Evolutionary conservation across 2,113 vertebrate genomes (phyloP), one percentile per base, ranked within the genome.

Genomic region (Eira barbara): DNA sequence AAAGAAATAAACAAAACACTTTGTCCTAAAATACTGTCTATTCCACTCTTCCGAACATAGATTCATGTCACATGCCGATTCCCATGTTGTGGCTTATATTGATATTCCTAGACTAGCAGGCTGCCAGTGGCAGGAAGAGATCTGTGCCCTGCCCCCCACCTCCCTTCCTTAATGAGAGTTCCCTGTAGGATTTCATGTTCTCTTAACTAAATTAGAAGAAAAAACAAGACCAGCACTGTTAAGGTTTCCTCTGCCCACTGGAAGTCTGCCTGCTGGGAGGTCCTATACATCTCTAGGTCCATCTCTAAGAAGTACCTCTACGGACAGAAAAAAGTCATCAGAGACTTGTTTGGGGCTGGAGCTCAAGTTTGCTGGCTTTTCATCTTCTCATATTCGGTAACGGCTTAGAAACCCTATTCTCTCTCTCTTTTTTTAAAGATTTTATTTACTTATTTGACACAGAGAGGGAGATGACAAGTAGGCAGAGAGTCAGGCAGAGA

Each of bases 181-280:
- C 29, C 61, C 71, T 17, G 7, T 31, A 84, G 65, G 49, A 93
- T 20, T 71, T 73, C 55, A 39, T 71, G 47, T 91, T 67, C 80
- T 76, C 11, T 57, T 80, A 47, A 69, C 31, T 73, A 61, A 90
- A 80, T 21, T 85, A 86, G 90, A 80, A 81, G 86, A 71, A 49
- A 65, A 92, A 79, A 93, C n/a, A 97, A 95, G 69, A 86, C 49
- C 14, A 47, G 63, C 42, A 92, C 55, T 95, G 57, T 67, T 91
- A 81, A 90, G 47, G 42, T 95, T 67, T 65, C 85, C 81, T 67
- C 9, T 18, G 49, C 20, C 42, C 31, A 49, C 1, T 52, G 73
- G 76, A 87, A 88, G 39, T 47, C 81, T 52, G 42, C 63, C 88
- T 69, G 36, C 15, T 57, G 9, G 34, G 25, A 85, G 74, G 45